Base-by-base conservation (phyloP, 2,888 invertebrate genomes). In the Girardia tigrina region DNA sequence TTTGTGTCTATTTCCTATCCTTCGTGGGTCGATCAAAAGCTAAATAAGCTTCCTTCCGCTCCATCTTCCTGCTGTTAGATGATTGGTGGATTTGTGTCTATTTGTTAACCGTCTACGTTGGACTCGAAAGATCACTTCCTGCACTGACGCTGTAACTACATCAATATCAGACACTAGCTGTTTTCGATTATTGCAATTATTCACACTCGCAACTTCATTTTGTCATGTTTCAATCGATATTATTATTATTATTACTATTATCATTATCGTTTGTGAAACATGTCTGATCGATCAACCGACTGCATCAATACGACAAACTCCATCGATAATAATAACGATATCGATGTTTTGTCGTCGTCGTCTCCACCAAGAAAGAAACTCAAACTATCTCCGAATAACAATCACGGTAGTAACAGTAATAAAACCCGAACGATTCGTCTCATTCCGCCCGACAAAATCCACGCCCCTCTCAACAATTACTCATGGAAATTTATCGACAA, bases 1-100 rank as follows among this genome's bases (percentile, higher is more conserved):
- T 56, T 56, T 56, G 56, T 56, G 56, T 56, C 56, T 56, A 56
- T 56, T 56, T 56, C 56, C 56, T 56, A 56, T 56, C 56, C 56
- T 56, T 56, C 56, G 56, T 56, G 56, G 56, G 56, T 56, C 56
- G 56, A 56, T 56, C 56, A 56, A 56, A 56, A 56, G 56, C 56
- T 56, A 56, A 56, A 56, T 56, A 56, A 56, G 56, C 56, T 56
- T 56, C 56, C 56, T 56, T 56, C 56, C 56, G 56, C 56, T 56
- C 56, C 56, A 56, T 56, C 56, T 56, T 56, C 56, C 56, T 56
- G 56, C 56, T 56, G 56, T 56, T 56, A 56, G 56, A 56, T 56
- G 56, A 56, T 56, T 56, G 56, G 56, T 56, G 56, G 56, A 56
- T 56, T 56, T 56, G 56, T 56, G 56, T 56, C 56, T 56, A 56